Base-by-base conservation (phyloP, 1,140 invertebrate genomes). In the Homarus americanus region DNA sequence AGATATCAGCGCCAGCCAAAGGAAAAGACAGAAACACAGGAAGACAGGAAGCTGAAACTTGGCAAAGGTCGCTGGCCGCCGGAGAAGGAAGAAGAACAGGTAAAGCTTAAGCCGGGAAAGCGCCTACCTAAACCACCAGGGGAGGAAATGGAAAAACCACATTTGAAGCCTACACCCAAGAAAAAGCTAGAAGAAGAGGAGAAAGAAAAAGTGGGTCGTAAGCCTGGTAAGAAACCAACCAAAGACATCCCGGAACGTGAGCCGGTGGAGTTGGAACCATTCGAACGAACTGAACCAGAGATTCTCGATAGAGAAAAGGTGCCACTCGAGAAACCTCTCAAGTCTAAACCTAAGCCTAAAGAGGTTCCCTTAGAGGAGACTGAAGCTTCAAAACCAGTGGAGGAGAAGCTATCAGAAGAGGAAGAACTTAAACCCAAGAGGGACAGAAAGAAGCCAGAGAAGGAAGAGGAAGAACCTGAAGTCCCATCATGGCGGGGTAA, bases 271-370 rank as follows among this genome's bases (percentile, higher is more conserved):
- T 28, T 66, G 44, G 80, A 83, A 66, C 73, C 80, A 38, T 91
- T 83, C 41, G 80, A 91, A 44, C 36, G 32, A 92, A 3, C 92
- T 92, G 78, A 91, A 82, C 92, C 92, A 78, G 82, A 93, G 92
- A 34, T 94, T 93, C 92, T 94, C 91, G 85, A 69, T 32, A 28
- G 63, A 69, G 63, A 69, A 80, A 91, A 93, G 91, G 91, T 20
- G 20, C 20, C 34, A 24, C 44, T 80, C 9, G 49, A 87, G 20
- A 76, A 63, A 41, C 49, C 85, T 63, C 24, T 32, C 36, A 80
- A 82, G 41, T 63, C 32, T 34, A 80, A 75, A 28, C 34, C 15
- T 9, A 73, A 82, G 20, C 12, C 49, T 5, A 82, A 40, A 28
- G 32, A 82, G 75, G 72, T 10, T 34, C 58, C 66, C 28, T n/a